Conservation (phyloP, 2,888 invertebrate species). For the Drosophila quinaria region DNA sequence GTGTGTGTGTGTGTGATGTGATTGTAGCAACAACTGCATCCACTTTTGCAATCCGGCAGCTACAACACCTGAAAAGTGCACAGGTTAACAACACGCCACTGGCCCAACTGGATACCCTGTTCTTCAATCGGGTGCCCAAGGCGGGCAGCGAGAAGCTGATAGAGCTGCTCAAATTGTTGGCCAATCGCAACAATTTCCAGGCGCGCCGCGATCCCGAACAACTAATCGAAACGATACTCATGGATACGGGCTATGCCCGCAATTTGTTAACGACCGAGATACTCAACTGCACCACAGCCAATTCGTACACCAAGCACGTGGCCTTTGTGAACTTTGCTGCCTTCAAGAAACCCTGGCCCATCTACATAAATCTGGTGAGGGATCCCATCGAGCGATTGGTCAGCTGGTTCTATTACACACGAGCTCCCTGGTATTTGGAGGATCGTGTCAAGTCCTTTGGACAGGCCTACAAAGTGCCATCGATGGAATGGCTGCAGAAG, state of each 20-base stretch:
- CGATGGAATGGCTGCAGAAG: constrained; percentile 90
- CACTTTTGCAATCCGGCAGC: constrained; percentile 73
- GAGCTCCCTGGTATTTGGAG: constrained; percentile 96
- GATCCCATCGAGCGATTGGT: constrained; percentile 95
- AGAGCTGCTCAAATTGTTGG: constrained; percentile 91
- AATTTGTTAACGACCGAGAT: constrained; percentile 90
- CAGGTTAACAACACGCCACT: constrained; percentile 79
- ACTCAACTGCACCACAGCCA: constrained; percentile 88
- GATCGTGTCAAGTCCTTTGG: constrained; percentile 87
- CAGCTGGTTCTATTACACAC: constrained; percentile 95
- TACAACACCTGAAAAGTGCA: constrained; percentile 58
- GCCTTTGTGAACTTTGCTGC: constrained; percentile 94
- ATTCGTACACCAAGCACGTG: constrained; percentile 93
- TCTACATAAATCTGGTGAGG: constrained; percentile 94
- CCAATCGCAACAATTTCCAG: constrained; percentile 88
- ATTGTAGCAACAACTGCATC: constrained; percentile 42
- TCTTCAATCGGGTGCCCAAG: constrained; percentile 96
- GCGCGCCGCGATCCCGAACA: constrained; percentile 93
- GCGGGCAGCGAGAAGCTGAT: constrained; percentile 96
- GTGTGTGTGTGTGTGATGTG: constrained; percentile 27
- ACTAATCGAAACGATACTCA: constrained; percentile 85
- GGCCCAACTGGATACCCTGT: constrained; percentile 89
- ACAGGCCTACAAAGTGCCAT: constrained; percentile 83
- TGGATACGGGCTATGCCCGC: constrained; percentile 91
- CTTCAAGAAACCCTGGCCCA: constrained; percentile 91